Evolutionary conservation across 1,140 invertebrate genomes (phyloP), one percentile per base, ranked within the genome.

Genomic region (Heliothis virescens): DNA sequence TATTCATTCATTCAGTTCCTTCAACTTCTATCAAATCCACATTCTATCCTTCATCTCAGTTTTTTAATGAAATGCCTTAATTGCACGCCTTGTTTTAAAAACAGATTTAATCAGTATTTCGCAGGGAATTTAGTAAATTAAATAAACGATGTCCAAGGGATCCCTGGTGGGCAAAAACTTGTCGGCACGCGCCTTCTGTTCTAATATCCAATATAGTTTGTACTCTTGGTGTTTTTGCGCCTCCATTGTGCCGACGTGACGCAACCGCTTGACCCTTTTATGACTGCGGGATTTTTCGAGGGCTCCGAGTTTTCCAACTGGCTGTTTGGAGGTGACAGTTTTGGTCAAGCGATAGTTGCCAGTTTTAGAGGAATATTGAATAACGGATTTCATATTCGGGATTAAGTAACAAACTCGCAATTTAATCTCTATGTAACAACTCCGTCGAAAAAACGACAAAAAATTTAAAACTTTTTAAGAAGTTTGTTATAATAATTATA

Each of bases 171-270:
- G 85, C 90, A 94, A 93, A 94, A 93, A 92, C 80, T 82, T 69
- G 83, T 79, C 85, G 85, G 87, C 87, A 86, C 89, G 87, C 90
- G 91, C 91, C 87, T 91, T 89, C 87, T 90, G 90, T 86, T 92
- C 90, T 93, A 91, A 93, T 94, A 91, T 92, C 92, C 89, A 92
- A 92, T 92, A 92, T 93, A 93, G 92, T 93, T 94, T 86, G 91
- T 87, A 86, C 85, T 84, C 77, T 80, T 77, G 81, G 79, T 83
- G 81, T 94, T 93, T 94, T 93, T 94, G 91, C 87, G 62, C 72
- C 81, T 79, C 26, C 67, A 81, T 71, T 60, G 76, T 72, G 75
- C 67, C 83, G 83, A 88, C 88, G 89, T 89, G 91, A 89, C 87
- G 89, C 81, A 86, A 80, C 85, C 91, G 86, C 89, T 91, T 94